A percentile compares a stretch with the other conserved stretches of the same genome.
Conservation (phyloP, 2,888 invertebrate genomes). For the Colostygia pectinataria region DNA sequence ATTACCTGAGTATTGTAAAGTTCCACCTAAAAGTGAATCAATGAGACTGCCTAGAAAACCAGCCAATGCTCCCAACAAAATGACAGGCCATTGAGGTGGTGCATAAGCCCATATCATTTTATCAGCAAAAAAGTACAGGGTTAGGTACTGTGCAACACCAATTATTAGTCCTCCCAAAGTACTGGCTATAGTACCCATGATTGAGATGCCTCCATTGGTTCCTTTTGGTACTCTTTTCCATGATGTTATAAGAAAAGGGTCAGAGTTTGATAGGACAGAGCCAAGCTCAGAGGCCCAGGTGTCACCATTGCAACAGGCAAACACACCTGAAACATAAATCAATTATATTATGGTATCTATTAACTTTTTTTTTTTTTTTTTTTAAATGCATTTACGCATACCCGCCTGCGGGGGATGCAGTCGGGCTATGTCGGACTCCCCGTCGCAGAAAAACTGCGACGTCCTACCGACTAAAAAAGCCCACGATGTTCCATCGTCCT, state of each 20-base stretch:
- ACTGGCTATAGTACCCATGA: conserved; percentile 82
- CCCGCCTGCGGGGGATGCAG: too few species aligned
- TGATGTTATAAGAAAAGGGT: conserved; percentile 90
- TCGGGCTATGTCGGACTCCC: too few species aligned
- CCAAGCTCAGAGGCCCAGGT: conserved; percentile 96
- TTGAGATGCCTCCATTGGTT: conserved; percentile 94
- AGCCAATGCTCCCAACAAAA: conserved; percentile 87
- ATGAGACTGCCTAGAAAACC: conserved; percentile 92
- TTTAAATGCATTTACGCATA: too few species aligned
- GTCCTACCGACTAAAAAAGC: too few species aligned
- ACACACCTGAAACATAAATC: conserved; percentile 78
- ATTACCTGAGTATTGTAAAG: conserved; percentile 92
- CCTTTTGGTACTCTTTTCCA: conserved; percentile 90
- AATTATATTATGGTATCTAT: not conserved
- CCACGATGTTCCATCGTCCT: too few species aligned
- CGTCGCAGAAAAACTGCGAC: too few species aligned
- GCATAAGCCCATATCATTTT: conserved; percentile 79
- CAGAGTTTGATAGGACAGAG: conserved; percentile 85
- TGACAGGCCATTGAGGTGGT: conserved; percentile 91
- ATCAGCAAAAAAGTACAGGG: conserved; percentile 85
- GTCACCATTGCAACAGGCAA: conserved; percentile 93
- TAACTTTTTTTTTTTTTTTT: too few species aligned
- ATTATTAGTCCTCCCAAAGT: conserved; percentile 87
- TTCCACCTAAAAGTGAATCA: conserved; percentile 93
- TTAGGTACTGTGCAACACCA: conserved; percentile 88